Base-by-base conservation (phyloP, 2,797 vertebrate genomes). In the Paedocypris micromegethes region DNA sequence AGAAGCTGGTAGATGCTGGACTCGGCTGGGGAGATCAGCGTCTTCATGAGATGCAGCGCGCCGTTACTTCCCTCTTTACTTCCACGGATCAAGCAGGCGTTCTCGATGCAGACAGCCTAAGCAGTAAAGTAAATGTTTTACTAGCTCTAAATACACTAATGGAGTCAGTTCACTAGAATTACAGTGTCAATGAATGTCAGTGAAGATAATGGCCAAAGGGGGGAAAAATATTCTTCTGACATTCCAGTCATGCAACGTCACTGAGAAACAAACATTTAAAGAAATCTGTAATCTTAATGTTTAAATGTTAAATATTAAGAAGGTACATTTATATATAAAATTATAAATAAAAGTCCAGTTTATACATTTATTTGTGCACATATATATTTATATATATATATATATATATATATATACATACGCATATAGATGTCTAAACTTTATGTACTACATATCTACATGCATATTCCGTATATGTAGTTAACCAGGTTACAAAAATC, bases 31-130 rank as follows among this genome's bases (percentile, higher is more conserved):
- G 85, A 88, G 77, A 99, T 88, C 55, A 98, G 83, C 45, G 88
- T 87, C 72, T 58, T 92, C 85, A 94, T 92, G 45, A 93, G 51
- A 60, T 99, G 96, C 73, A 99, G 90, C 39, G 94, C 93, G 0
- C 97, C 96, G 1, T 98, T 97, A 74, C 89, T 89, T 76, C 95
- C 96, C 78, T 96, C 94, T 83, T 93, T 98, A 69, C 96, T 98
- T 81, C 96, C 96, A 81, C 94, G 89, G 54, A 98, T 64, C 87
- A 99, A 90, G 78, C 97, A 99, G 58, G 94, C 89, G 71, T 98
- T 98, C 86, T 99, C 97, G 76, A 99, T 81, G 83, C 97, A 99
- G 69, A 94, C 92, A 70, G 95, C 91, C 97, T 98, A 75, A 60
- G n/a, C 51, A 78, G 80, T 23, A 23, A 23, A 23, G 23, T 78